A percentile compares a stretch with the other conserved stretches of the same genome.
These are phyloP conservation scores for Polymixis lichenea DNA, from an alignment of 2,888 invertebrate species.

Conservation along the genomic window DNA sequence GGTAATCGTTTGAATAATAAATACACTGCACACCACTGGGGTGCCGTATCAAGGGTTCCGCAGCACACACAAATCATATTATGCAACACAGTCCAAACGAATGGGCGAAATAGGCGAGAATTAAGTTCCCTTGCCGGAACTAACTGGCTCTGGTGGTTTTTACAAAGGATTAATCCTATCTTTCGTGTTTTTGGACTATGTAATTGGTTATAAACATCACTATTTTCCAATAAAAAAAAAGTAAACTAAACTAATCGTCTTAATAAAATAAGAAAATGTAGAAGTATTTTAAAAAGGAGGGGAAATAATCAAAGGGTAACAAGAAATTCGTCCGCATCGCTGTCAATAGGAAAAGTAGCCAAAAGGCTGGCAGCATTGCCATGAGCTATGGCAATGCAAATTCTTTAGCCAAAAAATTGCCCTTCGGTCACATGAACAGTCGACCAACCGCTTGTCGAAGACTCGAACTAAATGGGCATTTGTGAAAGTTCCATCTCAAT, in stretches of 20 bases:
- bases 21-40: slow-evolving; percentile 43
- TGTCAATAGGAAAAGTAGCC: too few relatives aligned
- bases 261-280: too few relatives aligned
- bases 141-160: slow-evolving; percentile 9
- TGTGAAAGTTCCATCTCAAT: not conserved
- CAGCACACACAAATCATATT: slow-evolving; percentile 56
- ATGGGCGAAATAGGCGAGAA: slow-evolving; percentile 26
- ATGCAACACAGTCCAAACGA: slow-evolving; percentile 42
- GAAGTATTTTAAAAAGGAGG: too few relatives aligned
- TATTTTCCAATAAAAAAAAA: not conserved
- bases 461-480: too few relatives aligned
- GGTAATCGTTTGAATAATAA: slow-evolving; percentile 61
- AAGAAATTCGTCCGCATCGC: too few relatives aligned
- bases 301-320: too few relatives aligned
- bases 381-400: too few relatives aligned
- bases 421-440: too few relatives aligned
- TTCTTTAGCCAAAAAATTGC: too few relatives aligned
- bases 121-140: slow-evolving; percentile 32
- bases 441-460: too few relatives aligned
- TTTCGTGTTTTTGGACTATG: not conserved
- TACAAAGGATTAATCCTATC: not conserved
- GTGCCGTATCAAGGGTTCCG: slow-evolving; percentile 44
- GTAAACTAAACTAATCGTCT: not conserved
- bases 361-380: too few relatives aligned
- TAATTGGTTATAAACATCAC: not conserved